Percentiles rank a stretch among this genome's conserved stretches.
These are phyloP conservation scores for Eudyptes chrysolophus DNA, from an alignment of 2,113 vertebrate genomes.

Conservation along the genomic window DNA sequence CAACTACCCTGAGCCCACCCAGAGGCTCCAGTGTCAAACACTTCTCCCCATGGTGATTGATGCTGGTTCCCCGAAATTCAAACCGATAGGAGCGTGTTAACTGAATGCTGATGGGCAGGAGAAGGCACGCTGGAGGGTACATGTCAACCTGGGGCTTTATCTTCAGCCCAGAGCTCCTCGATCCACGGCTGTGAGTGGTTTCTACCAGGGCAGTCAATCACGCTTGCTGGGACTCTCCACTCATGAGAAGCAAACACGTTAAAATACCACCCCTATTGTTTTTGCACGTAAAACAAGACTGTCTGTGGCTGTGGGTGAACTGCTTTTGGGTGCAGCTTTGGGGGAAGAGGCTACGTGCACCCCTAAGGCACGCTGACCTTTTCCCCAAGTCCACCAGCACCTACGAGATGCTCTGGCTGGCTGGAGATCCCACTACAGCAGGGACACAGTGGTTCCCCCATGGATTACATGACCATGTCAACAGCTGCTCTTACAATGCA, in stretches of 20 bases:
- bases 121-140: neutral
- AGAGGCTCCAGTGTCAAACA: neutral
- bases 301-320: neutral
- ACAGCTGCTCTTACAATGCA: neutral
- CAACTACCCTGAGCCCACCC: slow-evolving; percentile 37
- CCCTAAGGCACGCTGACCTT: neutral
- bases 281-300: neutral
- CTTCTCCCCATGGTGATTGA: neutral
- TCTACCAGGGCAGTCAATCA: neutral
- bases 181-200: neutral
- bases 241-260: neutral
- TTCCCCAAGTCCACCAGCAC: neutral
- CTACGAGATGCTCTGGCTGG: neutral
- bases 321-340: neutral
- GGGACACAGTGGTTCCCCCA: neutral
- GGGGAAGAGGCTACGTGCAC: neutral
- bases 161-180: neutral
- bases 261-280: neutral
- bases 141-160: neutral
- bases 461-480: fast-evolving
- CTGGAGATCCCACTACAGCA: neutral
- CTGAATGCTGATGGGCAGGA: neutral
- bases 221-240: neutral
- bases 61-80: neutral
- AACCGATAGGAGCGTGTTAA: neutral